These are phyloP conservation scores for Elegia similella DNA, from an alignment of 2,888 invertebrate genomes.

Conservation along the genomic window DNA sequence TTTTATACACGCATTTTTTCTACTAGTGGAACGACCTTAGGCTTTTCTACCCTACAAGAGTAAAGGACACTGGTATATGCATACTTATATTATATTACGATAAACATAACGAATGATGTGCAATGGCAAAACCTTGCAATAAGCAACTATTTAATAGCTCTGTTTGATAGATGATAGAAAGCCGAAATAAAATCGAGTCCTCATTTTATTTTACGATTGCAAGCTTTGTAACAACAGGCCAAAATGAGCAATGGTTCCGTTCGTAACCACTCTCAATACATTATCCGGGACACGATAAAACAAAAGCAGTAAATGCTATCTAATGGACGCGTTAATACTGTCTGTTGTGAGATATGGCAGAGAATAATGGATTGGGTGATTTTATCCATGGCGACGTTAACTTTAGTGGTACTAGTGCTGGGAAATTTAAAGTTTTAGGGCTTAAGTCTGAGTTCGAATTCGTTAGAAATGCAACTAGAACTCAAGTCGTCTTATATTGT, in stretches of 20 bases:
- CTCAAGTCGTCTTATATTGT: too few relatives aligned
- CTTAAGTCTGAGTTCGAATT: too few relatives aligned
- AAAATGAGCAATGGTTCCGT: conserved; percentile 14
- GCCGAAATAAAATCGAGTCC: conserved; percentile 21
- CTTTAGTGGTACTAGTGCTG: not conserved
- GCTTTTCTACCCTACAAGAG: too few relatives aligned
- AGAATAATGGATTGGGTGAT: conserved; percentile 12
- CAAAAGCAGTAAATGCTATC: conserved; percentile 68
- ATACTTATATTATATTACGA: too few relatives aligned
- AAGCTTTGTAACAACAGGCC: conserved; percentile 20
- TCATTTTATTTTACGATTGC: not conserved
- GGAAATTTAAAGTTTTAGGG: conserved; percentile 2
- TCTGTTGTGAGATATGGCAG: conserved; percentile 4
- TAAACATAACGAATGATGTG: too few relatives aligned
- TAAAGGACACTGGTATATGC: too few relatives aligned
- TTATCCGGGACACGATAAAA: conserved; percentile 69
- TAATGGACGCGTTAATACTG: conserved; percentile 43
- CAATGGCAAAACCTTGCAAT: too few relatives aligned
- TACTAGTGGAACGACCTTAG: too few relatives aligned
- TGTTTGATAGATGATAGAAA: not conserved
- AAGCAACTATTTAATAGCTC: too few relatives aligned
- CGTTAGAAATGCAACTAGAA: too few relatives aligned
- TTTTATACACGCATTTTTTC: too few relatives aligned
- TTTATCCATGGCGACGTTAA: conserved; percentile 8
- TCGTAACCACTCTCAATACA: conserved; percentile 61